These are phyloP conservation scores for Trachythela sp. DNA, from an alignment of 64 coral and sea anemone genomes.

Conservation along the genomic window DNA sequence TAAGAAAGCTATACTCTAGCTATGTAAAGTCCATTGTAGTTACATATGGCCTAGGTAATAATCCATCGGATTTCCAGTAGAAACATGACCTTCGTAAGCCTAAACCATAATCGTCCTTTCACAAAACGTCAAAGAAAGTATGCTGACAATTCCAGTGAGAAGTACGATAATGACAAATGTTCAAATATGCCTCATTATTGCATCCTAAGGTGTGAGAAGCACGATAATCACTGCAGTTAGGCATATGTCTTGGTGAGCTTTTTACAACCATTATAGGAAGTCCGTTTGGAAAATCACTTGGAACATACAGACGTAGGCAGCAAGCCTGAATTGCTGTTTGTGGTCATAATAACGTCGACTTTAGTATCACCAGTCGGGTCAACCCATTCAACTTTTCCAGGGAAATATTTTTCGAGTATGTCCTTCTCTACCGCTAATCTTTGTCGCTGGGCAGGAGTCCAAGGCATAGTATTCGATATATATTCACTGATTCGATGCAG, in stretches of 20 bases:
- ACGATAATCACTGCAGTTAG: background rate
- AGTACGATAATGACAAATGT: slow-evolving; percentile 60
- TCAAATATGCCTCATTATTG: slow-evolving; percentile 45
- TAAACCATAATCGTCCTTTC: slow-evolving; percentile 78
- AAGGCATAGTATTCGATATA: slow-evolving; percentile 14
- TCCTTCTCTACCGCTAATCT: slow-evolving; percentile 7
- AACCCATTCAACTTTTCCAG: slow-evolving; percentile 12
- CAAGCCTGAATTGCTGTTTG: slow-evolving; percentile 37
- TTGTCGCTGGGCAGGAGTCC: slow-evolving; percentile 6
- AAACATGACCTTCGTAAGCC: slow-evolving; percentile 60
- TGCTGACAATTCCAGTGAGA: slow-evolving; percentile 49
- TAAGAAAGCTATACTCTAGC: too few relatives aligned
- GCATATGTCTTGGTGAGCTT: slow-evolving; percentile 41
- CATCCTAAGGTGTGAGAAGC: background rate
- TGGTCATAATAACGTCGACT: slow-evolving; percentile 52
- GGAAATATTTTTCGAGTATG: slow-evolving; percentile 34
- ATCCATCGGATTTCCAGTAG: slow-evolving; percentile 30
- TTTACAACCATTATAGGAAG: slow-evolving; percentile 60
- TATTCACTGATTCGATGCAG: too few relatives aligned
- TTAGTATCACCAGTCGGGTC: background rate
- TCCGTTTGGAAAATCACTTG: slow-evolving; percentile 64
- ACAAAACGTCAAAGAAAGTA: slow-evolving; percentile 72
- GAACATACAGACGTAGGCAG: slow-evolving; percentile 41
- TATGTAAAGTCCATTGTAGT: background rate
- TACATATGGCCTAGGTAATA: background rate